Evolutionary conservation across 2,113 vertebrate genomes (phyloP).

Genomic region (Rhinopomastus cyanomelas): DNA sequence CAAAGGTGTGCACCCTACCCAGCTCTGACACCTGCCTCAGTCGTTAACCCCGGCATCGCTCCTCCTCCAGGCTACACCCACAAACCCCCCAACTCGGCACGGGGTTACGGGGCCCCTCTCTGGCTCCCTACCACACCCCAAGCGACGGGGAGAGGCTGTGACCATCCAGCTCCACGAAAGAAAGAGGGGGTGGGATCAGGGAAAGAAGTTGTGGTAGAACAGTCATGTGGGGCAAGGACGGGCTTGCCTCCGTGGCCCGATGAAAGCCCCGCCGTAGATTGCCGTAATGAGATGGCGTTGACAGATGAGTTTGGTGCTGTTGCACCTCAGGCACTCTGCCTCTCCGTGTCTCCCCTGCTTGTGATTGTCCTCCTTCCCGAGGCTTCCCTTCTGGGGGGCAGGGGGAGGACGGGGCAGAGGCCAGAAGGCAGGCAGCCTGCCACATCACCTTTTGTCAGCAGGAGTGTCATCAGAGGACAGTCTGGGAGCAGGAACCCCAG

Average conservation of each 20-base stretch:
- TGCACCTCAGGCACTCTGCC: slow-evolving; percentile 16
- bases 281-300: slow-evolving; percentile 52
- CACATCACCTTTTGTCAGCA: neutral
- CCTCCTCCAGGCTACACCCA: too few species aligned
- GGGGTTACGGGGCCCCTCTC: too few species aligned
- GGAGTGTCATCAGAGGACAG: neutral
- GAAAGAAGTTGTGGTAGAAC: neutral
- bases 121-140: neutral
- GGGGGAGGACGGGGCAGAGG: neutral
- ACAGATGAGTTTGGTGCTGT: slow-evolving; percentile 50
- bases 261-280: neutral
- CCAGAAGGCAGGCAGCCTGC: neutral
- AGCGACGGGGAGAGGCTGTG: neutral
- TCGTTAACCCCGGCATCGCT: too few species aligned
- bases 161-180: neutral
- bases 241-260: slow-evolving; percentile 36
- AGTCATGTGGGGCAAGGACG: slow-evolving; percentile 34
- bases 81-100: too few species aligned
- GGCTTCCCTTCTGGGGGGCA: neutral
- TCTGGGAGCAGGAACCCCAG: neutral
- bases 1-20: too few species aligned
- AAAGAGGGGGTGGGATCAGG: neutral
- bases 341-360: neutral
- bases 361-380: neutral
- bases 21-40: too few species aligned